Conservation (phyloP, 2,797 vertebrate species). For the Echeneis naucrates region DNA sequence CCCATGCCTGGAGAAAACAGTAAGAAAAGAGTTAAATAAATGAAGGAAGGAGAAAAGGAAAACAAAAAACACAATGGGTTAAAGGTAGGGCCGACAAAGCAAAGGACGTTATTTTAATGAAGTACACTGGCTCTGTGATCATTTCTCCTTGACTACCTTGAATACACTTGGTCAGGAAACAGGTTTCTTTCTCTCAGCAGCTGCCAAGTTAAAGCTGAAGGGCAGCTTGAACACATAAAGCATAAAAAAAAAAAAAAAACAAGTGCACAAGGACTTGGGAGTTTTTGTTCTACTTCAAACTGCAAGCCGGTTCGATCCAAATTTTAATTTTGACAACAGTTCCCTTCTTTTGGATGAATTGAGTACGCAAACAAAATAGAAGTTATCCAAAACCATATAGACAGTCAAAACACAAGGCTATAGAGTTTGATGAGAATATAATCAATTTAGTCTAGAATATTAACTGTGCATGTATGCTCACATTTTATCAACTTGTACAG, state of each 20-base stretch:
- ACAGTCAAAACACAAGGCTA: neutral
- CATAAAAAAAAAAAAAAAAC: slow-evolving; percentile 13
- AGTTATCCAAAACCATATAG: neutral
- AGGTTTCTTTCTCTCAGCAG: slow-evolving; percentile 9
- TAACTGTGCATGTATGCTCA: neutral
- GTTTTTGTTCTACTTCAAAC: neutral
- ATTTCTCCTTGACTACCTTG: slow-evolving; percentile 40
- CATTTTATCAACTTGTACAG: slow-evolving; percentile 3
- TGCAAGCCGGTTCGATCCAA: neutral
- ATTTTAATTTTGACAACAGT: neutral
- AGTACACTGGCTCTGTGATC: slow-evolving; percentile 46
- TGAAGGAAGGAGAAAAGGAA: neutral
- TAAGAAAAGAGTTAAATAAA: slow-evolving; percentile 24
- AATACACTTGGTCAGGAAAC: slow-evolving; percentile 46
- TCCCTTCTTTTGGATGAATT: neutral
- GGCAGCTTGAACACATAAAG: slow-evolving; percentile 20
- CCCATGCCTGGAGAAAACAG: slow-evolving; percentile 90
- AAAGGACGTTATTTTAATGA: slow-evolving; percentile 22
- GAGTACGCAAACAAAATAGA: neutral
- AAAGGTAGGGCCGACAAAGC: slow-evolving; percentile 47
- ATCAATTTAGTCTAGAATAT: neutral
- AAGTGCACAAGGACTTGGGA: slow-evolving; percentile 4
- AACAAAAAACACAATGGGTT: neutral
- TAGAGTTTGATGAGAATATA: neutral
- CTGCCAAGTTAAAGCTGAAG: slow-evolving; percentile 16